Percentiles rank a stretch among this genome's conserved stretches.
Conservation (phyloP, 2,113 vertebrate genomes). For the Phocoena sinus region DNA sequence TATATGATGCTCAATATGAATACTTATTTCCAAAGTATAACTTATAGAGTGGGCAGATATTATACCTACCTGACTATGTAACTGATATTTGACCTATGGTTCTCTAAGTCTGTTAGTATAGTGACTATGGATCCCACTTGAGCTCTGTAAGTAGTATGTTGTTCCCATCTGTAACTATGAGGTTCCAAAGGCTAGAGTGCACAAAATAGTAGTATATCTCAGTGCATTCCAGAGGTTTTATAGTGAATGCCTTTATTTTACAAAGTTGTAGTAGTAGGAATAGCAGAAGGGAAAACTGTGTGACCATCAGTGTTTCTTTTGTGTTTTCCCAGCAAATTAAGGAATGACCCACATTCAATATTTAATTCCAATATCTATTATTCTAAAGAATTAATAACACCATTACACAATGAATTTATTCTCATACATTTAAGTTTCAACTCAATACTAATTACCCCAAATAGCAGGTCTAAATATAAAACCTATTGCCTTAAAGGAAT, state of each 20-base stretch:
- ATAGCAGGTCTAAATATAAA: background rate
- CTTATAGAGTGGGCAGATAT: background rate
- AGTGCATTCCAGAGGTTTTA: background rate
- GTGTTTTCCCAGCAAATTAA: background rate
- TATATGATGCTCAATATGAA: background rate
- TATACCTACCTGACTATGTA: background rate
- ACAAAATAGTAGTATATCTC: background rate
- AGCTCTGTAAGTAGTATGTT: background rate
- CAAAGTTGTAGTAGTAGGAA: background rate
- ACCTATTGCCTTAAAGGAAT: background rate
- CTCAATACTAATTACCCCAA: background rate
- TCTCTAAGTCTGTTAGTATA: background rate
- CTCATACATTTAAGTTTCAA: background rate
- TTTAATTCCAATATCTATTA: background rate
- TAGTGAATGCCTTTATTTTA: background rate
- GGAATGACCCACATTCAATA: background rate
- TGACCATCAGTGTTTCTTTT: background rate
- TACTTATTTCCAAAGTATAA: background rate
- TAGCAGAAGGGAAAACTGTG: background rate
- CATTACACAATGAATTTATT: background rate
- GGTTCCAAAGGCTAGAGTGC: background rate
- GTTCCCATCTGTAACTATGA: background rate
- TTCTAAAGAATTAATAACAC: background rate
- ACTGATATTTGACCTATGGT: background rate
- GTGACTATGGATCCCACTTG: background rate